phyloP scores from a whole-genome alignment of 2,888 invertebrate species.

The Heterodera filipjevi region DNA sequence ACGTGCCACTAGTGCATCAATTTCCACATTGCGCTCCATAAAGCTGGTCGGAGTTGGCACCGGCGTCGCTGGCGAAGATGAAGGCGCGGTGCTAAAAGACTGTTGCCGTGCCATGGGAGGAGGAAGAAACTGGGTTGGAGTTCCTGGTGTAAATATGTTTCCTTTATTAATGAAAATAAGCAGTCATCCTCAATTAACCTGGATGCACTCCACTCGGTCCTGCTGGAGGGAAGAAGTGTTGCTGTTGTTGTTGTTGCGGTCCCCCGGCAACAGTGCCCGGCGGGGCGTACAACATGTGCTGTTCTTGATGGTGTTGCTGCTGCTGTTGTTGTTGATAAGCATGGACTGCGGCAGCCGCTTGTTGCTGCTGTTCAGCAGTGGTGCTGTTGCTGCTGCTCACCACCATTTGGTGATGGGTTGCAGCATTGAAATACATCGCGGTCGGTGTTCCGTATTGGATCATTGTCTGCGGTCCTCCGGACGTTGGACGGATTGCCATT shows the following conservation, averaged over 20 bases:
- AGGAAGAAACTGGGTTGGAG: constrained; percentile 9
- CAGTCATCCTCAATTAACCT: no score
- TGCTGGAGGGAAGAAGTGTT: neutral
- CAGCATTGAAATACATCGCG: neutral
- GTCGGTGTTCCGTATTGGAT: neutral
- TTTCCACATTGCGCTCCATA: constrained; percentile 27
- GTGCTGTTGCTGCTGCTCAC: neutral
- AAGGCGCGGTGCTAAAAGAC: constrained; percentile 18
- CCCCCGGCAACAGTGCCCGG: neutral
- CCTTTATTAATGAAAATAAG: no score
- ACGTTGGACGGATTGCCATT: neutral
- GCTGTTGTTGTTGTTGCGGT: neutral
- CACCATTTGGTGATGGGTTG: neutral
- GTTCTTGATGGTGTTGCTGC: neutral
- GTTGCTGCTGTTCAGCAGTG: neutral
- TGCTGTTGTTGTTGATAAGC: neutral
- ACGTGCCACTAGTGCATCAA: constrained; percentile 22
- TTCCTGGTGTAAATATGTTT: no score
- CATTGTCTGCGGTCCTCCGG: neutral
- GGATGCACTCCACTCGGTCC: neutral
- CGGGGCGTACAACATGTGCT: neutral
- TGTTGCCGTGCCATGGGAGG: constrained; percentile 2
- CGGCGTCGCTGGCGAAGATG: constrained; percentile 17
- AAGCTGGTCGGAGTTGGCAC: neutral
- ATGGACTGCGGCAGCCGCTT: constrained; percentile 3